Conservation (phyloP, 2,113 vertebrate genomes). For the Origma solitaria region DNA sequence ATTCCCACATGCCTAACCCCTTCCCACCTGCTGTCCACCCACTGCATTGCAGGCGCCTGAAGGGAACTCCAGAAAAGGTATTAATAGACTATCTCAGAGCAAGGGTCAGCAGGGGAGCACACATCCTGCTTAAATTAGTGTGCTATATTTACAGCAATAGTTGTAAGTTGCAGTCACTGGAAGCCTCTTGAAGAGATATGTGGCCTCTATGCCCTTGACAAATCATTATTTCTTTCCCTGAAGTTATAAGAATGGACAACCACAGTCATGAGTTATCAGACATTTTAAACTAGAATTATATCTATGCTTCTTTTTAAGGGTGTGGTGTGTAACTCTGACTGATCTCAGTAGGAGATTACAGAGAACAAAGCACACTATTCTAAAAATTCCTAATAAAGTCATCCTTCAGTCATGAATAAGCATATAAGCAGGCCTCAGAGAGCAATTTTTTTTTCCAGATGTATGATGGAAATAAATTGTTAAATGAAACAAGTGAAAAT, state of each 20-base stretch:
- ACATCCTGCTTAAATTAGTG: neutral
- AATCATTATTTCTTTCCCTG: neutral
- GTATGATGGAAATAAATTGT: neutral
- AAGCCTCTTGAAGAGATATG: neutral
- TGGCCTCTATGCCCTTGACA: neutral
- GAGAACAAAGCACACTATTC: neutral
- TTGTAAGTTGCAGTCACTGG: neutral
- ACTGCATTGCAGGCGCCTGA: neutral
- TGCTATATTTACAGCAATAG: neutral
- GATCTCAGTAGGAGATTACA: neutral
- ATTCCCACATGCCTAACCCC: neutral
- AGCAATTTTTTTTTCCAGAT: neutral
- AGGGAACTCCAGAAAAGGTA: neutral
- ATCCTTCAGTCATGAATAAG: neutral
- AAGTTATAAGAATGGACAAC: neutral
- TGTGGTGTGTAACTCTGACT: neutral
- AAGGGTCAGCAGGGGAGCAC: neutral
- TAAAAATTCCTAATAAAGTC: neutral
- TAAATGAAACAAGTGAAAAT: neutral
- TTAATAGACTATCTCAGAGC: neutral
- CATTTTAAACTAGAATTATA: neutral
- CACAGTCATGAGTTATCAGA: neutral
- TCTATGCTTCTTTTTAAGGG: neutral
- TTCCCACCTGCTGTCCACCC: conserved; percentile 14
- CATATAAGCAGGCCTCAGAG: neutral